Conservation (phyloP, 2,113 vertebrate genomes). For the Nothobranchius furzeri region DNA sequence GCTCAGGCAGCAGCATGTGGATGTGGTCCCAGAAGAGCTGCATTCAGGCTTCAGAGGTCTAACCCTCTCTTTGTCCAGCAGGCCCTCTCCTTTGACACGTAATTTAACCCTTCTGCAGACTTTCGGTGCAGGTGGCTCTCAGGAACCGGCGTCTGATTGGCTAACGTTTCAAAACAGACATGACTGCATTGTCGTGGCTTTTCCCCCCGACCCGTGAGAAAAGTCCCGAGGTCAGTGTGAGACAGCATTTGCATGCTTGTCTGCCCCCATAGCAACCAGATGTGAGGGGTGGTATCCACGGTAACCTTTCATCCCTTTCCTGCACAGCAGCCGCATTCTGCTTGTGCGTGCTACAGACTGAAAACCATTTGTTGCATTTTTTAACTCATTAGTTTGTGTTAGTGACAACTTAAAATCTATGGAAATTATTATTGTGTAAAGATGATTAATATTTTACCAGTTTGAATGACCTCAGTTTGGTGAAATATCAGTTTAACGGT, state of each 20-base stretch:
- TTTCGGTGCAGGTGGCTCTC: slow-evolving; percentile 59
- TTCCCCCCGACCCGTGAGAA: slow-evolving; percentile 71
- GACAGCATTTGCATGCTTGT: slow-evolving; percentile 60
- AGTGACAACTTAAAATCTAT: no score
- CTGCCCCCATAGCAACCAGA: slow-evolving; percentile 76
- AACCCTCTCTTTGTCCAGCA: slow-evolving; percentile 57
- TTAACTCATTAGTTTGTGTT: slow-evolving; percentile 43
- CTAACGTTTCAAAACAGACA: slow-evolving; percentile 36
- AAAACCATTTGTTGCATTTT: slow-evolving; percentile 14
- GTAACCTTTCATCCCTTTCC: slow-evolving; percentile 51
- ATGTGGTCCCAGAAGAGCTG: slow-evolving; percentile 39
- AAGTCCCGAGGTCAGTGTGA: slow-evolving; percentile 71
- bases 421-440: no score
- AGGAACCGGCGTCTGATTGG: slow-evolving; percentile 54
- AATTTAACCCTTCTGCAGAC: slow-evolving; percentile 59
- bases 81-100: slow-evolving; percentile 55
- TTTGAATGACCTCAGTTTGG: no score
- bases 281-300: slow-evolving; percentile 64
- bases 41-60: slow-evolving; percentile 53
- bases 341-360: slow-evolving; percentile 16
- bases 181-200: slow-evolving; percentile 69
- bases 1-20: slow-evolving; percentile 43
- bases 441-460: no score
- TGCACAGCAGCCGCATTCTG: slow-evolving; percentile 45
- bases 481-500: no score